A percentile compares a stretch with the other conserved stretches of the same genome.
Conservation (phyloP, 2,888 invertebrate genomes). For the Agrotis exclamationis region DNA sequence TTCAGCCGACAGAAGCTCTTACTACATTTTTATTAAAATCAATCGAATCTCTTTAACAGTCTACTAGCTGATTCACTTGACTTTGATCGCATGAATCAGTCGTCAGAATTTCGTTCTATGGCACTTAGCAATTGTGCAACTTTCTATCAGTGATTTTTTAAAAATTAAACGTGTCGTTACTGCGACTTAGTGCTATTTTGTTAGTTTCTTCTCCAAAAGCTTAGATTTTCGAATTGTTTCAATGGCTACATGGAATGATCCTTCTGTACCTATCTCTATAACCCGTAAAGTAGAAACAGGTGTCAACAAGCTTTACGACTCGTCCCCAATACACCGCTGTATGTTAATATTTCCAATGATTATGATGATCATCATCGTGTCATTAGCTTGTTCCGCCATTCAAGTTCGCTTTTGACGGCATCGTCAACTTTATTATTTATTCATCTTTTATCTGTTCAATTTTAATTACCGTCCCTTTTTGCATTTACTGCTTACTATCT, state of each 20-base stretch:
- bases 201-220: too few species aligned
- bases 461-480: background rate
- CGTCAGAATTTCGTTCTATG: too few species aligned
- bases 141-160: too few species aligned
- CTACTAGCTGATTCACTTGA: too few species aligned
- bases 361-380: slow-evolving; percentile 10
- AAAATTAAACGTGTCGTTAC: too few species aligned
- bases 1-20: too few species aligned
- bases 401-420: slow-evolving; percentile 17
- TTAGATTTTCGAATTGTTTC: background rate
- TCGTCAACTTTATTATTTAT: slow-evolving; percentile 4
- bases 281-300: slow-evolving; percentile 25
- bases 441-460: background rate
- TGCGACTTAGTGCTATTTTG: too few species aligned
- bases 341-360: slow-evolving; percentile 31
- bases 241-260: background rate
- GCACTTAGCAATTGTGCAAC: too few species aligned
- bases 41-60: too few species aligned
- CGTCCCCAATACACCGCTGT: slow-evolving; percentile 11
- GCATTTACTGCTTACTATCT: background rate
- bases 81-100: too few species aligned
- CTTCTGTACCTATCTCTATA: slow-evolving; percentile 6
- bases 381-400: slow-evolving; percentile 15
- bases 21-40: too few species aligned
- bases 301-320: slow-evolving; percentile 43